Base-by-base conservation (phyloP, 2,888 invertebrate species). In the Cotesia congregata region DNA sequence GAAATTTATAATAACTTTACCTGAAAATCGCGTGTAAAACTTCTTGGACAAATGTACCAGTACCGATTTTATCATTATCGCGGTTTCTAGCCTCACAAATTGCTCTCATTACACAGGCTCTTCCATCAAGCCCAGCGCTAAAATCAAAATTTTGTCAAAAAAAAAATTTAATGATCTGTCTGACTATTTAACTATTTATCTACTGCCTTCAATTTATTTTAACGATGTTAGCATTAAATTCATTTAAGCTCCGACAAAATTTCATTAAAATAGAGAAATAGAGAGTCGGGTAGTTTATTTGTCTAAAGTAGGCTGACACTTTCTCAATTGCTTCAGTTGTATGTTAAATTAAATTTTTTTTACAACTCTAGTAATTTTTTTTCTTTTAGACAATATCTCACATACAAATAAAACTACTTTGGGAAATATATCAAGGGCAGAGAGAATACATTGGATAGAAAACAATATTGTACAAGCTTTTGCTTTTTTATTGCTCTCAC, bases 101-200 rank as follows among this genome's bases (percentile, higher is more conserved):
- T 0, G 95, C 93, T 80, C 93, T 92, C 81, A 94, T 90, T 77
- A 95, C 92, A 85, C 95, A 95, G 59, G 93, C 91, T 78, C 93
- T 91, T 0, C 95, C 95, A 83, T 93, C 92, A 85, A 94, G 93
- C 0, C 95, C 95, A 92, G 94, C 93, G 77, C 95, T 95, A 89
- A n/a, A 90, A 71, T 72, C 38, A 72, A 72, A 77, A 59, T 77
- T 74, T 70, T 69, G 69, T 69, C 62, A 70, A 69, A 76, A 15
- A 60, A 50, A 12, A 12, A 1, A 50, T 30, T 65, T 6, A 30
- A 65, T 65, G 2, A 30, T 30, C 30, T 30, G 30, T 30, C 30
- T 30, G 30, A 3, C 30, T 30, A 30, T 30, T 30, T 3, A 30
- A 3, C 3, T 30, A 30, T 30, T 30, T 30, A 30, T 30, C 30